These are phyloP conservation scores for Mionectes macconnelli DNA, from an alignment of 2,113 vertebrate species.

Conservation along the genomic window DNA sequence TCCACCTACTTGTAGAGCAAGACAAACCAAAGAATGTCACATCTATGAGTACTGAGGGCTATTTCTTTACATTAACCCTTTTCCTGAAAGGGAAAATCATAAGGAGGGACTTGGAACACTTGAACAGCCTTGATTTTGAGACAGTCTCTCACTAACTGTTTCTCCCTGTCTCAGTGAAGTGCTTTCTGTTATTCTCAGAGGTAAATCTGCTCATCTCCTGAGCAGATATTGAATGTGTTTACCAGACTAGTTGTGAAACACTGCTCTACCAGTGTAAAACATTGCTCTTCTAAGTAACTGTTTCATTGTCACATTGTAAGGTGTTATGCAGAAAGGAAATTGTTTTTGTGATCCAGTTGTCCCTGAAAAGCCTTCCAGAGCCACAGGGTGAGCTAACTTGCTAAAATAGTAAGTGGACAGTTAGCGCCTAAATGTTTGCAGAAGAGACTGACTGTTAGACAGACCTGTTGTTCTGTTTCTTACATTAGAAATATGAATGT, in stretches of 20 bases:
- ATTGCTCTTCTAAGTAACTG: background rate
- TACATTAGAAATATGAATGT: background rate
- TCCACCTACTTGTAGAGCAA: background rate
- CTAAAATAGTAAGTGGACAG: background rate
- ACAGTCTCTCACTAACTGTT: background rate
- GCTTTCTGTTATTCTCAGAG: background rate
- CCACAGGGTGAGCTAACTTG: background rate
- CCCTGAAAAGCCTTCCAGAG: background rate
- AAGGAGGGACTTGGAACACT: background rate
- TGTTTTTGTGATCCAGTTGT: background rate
- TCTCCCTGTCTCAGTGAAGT: background rate
- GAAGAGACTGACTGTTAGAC: background rate
- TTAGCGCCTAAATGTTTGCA: background rate
- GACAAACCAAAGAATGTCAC: background rate
- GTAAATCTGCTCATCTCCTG: background rate
- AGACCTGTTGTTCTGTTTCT: background rate
- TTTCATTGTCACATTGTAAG: background rate
- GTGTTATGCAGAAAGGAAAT: background rate
- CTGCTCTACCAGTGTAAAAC: background rate
- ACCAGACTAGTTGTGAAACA: background rate
- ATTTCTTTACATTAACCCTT: background rate
- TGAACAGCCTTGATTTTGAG: background rate
- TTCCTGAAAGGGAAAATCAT: background rate
- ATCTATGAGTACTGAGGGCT: background rate
- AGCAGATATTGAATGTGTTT: background rate